A percentile compares a stretch with the other conserved stretches of the same genome.
phyloP scores from a whole-genome alignment of 2,797 vertebrate species.

The Siniperca scherzeri region DNA sequence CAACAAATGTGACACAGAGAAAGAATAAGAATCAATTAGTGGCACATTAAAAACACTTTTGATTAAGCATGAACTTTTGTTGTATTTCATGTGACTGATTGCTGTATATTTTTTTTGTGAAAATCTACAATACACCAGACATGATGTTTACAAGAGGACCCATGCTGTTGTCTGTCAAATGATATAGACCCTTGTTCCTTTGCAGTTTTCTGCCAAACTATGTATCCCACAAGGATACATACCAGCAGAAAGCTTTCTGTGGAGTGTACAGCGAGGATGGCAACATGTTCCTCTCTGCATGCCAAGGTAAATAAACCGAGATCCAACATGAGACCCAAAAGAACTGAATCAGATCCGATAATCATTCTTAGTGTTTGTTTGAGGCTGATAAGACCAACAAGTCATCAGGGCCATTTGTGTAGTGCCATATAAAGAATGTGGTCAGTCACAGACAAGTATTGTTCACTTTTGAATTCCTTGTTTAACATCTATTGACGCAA shows the following conservation, averaged over 20 bases:
- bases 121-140: neutral
- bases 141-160: slow-evolving; percentile 21
- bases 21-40: neutral
- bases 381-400: slow-evolving; percentile 20
- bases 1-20: neutral
- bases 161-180: slow-evolving; percentile 28
- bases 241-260: slow-evolving; percentile 95
- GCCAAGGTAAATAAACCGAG: slow-evolving; percentile 88
- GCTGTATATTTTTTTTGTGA: neutral
- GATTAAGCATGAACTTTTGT: neutral
- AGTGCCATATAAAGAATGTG: slow-evolving; percentile 1
- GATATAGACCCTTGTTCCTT: slow-evolving; percentile 48
- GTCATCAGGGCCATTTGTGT: neutral
- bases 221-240: slow-evolving; percentile 89
- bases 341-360: slow-evolving; percentile 43
- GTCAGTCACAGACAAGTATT: neutral
- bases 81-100: neutral
- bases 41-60: neutral
- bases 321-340: slow-evolving; percentile 44
- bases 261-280: slow-evolving; percentile 93
- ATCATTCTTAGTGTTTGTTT: slow-evolving; percentile 29
- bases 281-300: slow-evolving; percentile 93
- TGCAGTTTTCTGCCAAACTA: slow-evolving; percentile 94
- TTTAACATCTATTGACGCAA: neutral
- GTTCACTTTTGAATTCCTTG: neutral